Evolutionary conservation across 2,888 invertebrate genomes (phyloP).

Genomic region (Colostygia pectinataria): DNA sequence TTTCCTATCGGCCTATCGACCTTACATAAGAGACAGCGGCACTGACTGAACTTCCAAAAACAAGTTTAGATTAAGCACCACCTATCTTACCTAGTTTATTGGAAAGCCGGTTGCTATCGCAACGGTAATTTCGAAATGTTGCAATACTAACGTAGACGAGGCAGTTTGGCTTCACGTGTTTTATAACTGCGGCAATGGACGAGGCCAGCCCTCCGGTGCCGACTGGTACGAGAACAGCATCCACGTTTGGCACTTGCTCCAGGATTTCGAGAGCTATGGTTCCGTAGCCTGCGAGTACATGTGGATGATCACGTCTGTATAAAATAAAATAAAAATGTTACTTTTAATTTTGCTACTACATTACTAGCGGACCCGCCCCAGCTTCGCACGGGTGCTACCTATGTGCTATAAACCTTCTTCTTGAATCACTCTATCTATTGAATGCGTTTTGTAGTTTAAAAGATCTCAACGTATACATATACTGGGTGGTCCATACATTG

Average conservation of each 20-base stretch:
- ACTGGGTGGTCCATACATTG: too few species aligned
- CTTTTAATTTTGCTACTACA: too few species aligned
- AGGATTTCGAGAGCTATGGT: constrained; percentile 95
- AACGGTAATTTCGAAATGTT: neutral
- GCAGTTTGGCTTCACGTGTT: constrained; percentile 90
- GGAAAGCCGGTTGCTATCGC: neutral
- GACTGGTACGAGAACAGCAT: constrained; percentile 94
- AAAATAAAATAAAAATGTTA: neutral
- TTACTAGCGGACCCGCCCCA: too few species aligned
- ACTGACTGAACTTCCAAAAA: constrained; percentile 5
- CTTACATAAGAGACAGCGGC: too few species aligned
- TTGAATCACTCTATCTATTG: too few species aligned
- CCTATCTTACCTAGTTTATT: neutral
- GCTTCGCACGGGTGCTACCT: too few species aligned
- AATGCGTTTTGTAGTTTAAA: too few species aligned
- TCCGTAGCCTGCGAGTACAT: constrained; percentile 96
- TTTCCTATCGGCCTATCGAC: too few species aligned
- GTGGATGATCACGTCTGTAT: constrained; percentile 95
- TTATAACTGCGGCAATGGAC: constrained; percentile 92
- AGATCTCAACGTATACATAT: too few species aligned
- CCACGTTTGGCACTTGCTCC: constrained; percentile 91
- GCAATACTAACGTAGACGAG: constrained; percentile 90
- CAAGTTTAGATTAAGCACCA: neutral
- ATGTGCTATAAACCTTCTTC: too few species aligned
- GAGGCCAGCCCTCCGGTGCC: constrained; percentile 96